Conservation (phyloP, 2,797 vertebrate species). For the Melanotaenia parkinsoni region DNA sequence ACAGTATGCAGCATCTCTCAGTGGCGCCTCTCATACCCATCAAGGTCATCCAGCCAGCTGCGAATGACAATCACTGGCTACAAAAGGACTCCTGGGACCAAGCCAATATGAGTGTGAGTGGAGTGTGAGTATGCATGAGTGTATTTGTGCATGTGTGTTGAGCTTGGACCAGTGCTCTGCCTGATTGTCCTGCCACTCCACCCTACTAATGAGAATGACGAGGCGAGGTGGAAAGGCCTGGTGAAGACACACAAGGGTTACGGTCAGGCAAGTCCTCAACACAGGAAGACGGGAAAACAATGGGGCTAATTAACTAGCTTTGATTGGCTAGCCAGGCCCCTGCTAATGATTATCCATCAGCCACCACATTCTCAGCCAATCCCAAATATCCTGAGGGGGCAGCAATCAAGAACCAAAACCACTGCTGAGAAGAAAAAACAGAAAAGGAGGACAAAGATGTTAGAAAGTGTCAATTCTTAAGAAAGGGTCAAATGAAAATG, state of each 20-base stretch:
- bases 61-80: constrained; percentile 65
- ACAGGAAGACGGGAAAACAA: constrained; percentile 41
- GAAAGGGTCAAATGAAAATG: constrained; percentile 18
- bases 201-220: constrained; percentile 43
- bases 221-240: constrained; percentile 7
- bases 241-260: constrained; percentile 13
- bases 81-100: constrained; percentile 53
- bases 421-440: background rate
- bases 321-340: constrained; percentile 44
- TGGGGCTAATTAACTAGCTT: constrained; percentile 55
- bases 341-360: constrained; percentile 46
- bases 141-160: background rate
- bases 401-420: constrained; percentile 29
- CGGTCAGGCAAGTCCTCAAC: constrained; percentile 24
- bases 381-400: constrained; percentile 22
- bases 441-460: background rate
- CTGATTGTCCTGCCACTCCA: constrained; percentile 56
- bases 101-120: background rate
- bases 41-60: constrained; percentile 68
- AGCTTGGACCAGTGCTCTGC: constrained; percentile 21
- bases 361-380: constrained; percentile 32
- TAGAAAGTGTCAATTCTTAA: background rate
- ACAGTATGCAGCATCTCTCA: constrained; percentile 29
- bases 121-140: constrained; percentile 6
- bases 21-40: constrained; percentile 52